Evolutionary conservation across 1,140 invertebrate genomes (phyloP).

Genomic region (Epicauta chinensis): DNA sequence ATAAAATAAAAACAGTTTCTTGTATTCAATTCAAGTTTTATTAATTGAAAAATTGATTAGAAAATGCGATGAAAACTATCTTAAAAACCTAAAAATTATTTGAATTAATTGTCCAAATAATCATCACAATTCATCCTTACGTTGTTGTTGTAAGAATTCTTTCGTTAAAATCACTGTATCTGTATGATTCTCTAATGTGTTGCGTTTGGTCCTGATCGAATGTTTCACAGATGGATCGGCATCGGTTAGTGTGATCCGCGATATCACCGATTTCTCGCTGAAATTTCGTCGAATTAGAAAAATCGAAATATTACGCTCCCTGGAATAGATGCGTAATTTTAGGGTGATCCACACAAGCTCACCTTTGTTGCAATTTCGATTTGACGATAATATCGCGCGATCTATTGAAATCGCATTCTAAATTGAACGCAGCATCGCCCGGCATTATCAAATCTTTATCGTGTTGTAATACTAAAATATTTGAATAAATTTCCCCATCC

Average conservation of each 20-base stretch:
- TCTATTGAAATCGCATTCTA: conserved; percentile 54
- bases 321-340: not conserved
- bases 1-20: too few relatives aligned
- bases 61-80: too few relatives aligned
- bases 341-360: conserved; percentile 13
- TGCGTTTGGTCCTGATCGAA: conserved; percentile 22
- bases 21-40: too few relatives aligned
- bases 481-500: conserved; percentile 49
- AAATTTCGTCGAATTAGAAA: not conserved
- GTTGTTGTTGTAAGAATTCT: conserved; percentile 35
- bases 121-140: conserved; percentile 20
- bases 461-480: conserved; percentile 54
- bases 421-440: conserved; percentile 55
- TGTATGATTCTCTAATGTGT: conserved; percentile 37
- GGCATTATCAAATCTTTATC: conserved; percentile 58
- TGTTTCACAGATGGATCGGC: conserved; percentile 41
- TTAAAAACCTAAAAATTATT: conserved; percentile 1
- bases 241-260: conserved; percentile 44
- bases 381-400: conserved; percentile 47
- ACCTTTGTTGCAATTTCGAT: conserved; percentile 41
- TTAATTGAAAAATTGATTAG: too few relatives aligned
- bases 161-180: conserved; percentile 31
- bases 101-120: not conserved
- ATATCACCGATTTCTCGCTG: conserved; percentile 24
- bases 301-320: too few relatives aligned